Evolutionary conservation across 2,113 vertebrate species (phyloP), one percentile per base, ranked within the genome.

Genomic region (Acanthochromis polyacanthus): DNA sequence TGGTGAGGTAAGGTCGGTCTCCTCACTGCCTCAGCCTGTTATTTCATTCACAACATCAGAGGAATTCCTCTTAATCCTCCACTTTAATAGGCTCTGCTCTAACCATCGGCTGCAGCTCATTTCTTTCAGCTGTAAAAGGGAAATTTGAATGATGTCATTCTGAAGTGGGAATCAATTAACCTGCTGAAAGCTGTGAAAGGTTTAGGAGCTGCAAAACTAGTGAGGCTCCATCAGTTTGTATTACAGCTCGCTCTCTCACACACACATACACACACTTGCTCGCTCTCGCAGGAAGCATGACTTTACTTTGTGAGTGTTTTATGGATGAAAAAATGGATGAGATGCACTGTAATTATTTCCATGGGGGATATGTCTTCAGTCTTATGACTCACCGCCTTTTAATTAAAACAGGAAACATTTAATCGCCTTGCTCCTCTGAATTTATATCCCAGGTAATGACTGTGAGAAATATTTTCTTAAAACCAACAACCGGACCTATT

Each of bases 341-440:
- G 80, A 84, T 73, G 62, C 61, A 36, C 63, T 87, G 76, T 80
- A 93, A 92, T 93, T 93, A 92, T 93, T 88, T 91, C 84, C 84
- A 53, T 60, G 67, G 81, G 85, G 80, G 66, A 63, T 81, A 78
- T 82, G 71, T 80, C 88, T 90, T 82, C 73, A 73, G 71, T 84
- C 78, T 67, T 82, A 64, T 83, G 78, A 82, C 65, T 81, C 87
- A 38, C 80, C 43, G 64, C 48, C 58, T 89, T 88, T 93, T 90
- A 90, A 93, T 93, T 91, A 86, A 80, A 80, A 70, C 66, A 72
- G 71, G 82, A 91, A 91, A 92, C 58, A 83, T 88, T 77, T 86
- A 88, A 91, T 93, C 78, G 28, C 30, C 23, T 70, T 67, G 75
- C 67, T 74, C 61, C 75, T 84, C 61, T 78, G 82, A 83, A 88